Percentiles rank a stretch among this genome's conserved stretches.
These are phyloP conservation scores for Zhuqinia jingwanae DNA, from an alignment of 2,888 invertebrate species.

Conservation along the genomic window DNA sequence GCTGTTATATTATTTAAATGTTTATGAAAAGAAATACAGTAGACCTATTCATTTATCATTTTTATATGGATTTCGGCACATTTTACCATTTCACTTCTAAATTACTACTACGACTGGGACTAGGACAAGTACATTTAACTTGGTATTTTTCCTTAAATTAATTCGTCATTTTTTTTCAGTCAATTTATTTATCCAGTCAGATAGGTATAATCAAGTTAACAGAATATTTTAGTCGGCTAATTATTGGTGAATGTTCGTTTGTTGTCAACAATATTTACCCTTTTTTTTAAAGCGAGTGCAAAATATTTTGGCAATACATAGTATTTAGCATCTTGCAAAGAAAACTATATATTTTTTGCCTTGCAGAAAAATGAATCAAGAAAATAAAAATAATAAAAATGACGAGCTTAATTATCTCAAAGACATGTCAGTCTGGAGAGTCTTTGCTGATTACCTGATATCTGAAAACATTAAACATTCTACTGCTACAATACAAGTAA, in stretches of 20 bases:
- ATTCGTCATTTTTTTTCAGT: not conserved
- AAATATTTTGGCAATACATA: no score
- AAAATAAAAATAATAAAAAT: no score
- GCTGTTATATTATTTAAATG: constrained; percentile 14
- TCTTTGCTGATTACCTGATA: constrained; percentile 60
- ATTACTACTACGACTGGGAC: constrained; percentile 30
- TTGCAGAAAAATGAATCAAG: no score
- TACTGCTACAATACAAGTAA: no score
- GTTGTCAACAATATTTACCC: not conserved
- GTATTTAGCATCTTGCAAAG: no score
- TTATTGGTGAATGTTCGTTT: not conserved
- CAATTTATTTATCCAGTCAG: constrained; percentile 15
- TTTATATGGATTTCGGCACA: constrained; percentile 47
- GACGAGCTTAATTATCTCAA: constrained; percentile 51
- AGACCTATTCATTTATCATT: constrained; percentile 46
- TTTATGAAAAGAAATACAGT: constrained; percentile 23
- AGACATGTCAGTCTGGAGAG: constrained; percentile 34
- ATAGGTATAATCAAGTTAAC: not conserved
- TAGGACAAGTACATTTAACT: not conserved
- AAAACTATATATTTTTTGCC: no score
- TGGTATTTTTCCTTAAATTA: constrained; percentile 18
- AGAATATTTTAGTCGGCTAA: not conserved
- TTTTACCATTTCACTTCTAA: constrained; percentile 35
- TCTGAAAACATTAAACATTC: constrained; percentile 42
- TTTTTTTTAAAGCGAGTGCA: no score